phyloP scores from a whole-genome alignment of 2,888 invertebrate species.

The Cheilosia impressa region DNA sequence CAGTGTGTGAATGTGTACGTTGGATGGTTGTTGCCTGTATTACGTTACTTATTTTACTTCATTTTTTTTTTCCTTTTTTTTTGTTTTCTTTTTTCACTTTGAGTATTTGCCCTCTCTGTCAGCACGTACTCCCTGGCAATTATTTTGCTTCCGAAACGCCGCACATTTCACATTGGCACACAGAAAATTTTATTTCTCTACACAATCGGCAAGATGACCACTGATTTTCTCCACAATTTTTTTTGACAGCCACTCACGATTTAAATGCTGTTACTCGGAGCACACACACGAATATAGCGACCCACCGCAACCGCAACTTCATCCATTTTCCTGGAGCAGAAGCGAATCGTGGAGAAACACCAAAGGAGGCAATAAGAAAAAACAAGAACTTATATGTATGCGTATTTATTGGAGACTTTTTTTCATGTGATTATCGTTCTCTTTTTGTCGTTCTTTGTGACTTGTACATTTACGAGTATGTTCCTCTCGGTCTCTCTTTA shows the following conservation, averaged over 20 bases:
- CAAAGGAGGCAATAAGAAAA: conserved; percentile 43
- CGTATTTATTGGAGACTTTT: conserved; percentile 53
- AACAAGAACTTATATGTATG: conserved; percentile 53
- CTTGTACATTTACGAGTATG: not conserved
- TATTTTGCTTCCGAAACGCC: conserved; percentile 60
- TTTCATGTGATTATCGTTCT: conserved; percentile 43
- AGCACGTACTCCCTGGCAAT: conserved; percentile 46
- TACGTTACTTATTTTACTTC: conserved; percentile 36
- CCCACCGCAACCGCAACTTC: conserved; percentile 13
- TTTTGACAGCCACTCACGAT: conserved; percentile 21
- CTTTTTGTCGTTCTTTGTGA: conserved; percentile 41
- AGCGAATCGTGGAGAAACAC: conserved; percentile 23
- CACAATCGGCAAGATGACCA: conserved; percentile 21
- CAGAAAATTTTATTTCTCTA: conserved; percentile 9
- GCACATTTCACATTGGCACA: conserved; percentile 56
- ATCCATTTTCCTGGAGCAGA: conserved; percentile 45
- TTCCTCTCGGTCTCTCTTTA: conserved; percentile 24
- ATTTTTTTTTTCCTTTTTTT: conserved; percentile 41
- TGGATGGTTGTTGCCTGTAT: conserved; percentile 28
- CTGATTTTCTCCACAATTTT: conserved; percentile 51
- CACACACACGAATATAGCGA: conserved; percentile 32
- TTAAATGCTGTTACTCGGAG: conserved; percentile 26
- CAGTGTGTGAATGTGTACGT: conserved; percentile 31
- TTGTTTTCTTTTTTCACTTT: conserved; percentile 47
- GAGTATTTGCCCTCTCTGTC: conserved; percentile 10